These are phyloP conservation scores for Polydrusus pterygomalis DNA, from an alignment of 2,888 invertebrate species.

Conservation along the genomic window DNA sequence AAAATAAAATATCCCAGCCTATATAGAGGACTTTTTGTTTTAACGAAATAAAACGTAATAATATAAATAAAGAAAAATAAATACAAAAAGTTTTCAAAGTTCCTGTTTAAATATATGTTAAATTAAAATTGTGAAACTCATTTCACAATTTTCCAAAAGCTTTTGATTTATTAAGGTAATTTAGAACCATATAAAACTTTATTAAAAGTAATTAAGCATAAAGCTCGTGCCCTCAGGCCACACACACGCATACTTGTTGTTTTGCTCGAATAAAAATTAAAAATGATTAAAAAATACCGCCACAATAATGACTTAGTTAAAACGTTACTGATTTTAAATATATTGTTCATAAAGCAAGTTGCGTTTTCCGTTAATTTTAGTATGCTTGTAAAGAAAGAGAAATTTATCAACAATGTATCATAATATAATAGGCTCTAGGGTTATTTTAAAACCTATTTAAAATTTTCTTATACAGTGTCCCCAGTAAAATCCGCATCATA, in stretches of 20 bases:
- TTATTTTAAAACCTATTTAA: too few relatives aligned
- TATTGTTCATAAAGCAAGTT: slow-evolving; percentile 25
- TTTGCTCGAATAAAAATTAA: slow-evolving; percentile 41
- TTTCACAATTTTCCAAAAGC: slow-evolving; percentile 35
- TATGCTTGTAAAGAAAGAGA: neutral
- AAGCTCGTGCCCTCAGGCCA: slow-evolving; percentile 37
- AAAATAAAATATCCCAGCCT: too few relatives aligned
- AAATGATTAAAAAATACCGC: slow-evolving; percentile 32
- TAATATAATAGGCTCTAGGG: too few relatives aligned
- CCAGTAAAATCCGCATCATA: too few relatives aligned
- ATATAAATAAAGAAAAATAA: too few relatives aligned
- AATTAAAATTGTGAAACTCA: slow-evolving; percentile 20
- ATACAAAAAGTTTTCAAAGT: too few relatives aligned
- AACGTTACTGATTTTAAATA: slow-evolving; percentile 22
- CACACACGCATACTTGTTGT: slow-evolving; percentile 42
- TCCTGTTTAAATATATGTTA: neutral
- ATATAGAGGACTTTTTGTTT: too few relatives aligned
- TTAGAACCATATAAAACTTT: slow-evolving; percentile 52
- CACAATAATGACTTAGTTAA: slow-evolving; percentile 37
- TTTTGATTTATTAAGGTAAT: slow-evolving; percentile 38
- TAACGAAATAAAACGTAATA: too few relatives aligned
- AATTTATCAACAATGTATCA: too few relatives aligned
- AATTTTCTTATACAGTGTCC: too few relatives aligned
- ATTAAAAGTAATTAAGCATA: slow-evolving; percentile 51
- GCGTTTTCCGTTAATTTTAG: slow-evolving; percentile 5